phyloP scores from a whole-genome alignment of 2,797 vertebrate species.

The Catostomus latipinnis region DNA sequence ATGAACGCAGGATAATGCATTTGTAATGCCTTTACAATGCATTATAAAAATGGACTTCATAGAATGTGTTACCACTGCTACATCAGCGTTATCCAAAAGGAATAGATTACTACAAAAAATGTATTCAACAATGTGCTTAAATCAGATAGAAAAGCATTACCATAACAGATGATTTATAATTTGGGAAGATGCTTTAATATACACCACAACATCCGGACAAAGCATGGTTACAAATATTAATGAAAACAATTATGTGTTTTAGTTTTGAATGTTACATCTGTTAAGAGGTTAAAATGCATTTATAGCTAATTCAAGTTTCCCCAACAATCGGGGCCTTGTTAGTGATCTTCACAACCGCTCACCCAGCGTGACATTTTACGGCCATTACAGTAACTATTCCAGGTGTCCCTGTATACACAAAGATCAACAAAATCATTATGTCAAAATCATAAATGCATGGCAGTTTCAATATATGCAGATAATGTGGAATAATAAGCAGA shows the following conservation, averaged over 20 bases:
- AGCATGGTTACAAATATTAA: slow-evolving; percentile 6
- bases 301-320: neutral
- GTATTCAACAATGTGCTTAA: neutral
- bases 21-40: too few relatives aligned
- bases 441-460: neutral
- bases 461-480: neutral
- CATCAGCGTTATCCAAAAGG: neutral
- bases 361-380: slow-evolving; percentile 52
- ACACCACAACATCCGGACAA: neutral
- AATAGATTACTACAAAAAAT: neutral
- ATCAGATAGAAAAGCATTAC: neutral
- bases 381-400: slow-evolving; percentile 57
- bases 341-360: slow-evolving; percentile 32
- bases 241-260: neutral
- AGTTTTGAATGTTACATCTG: neutral
- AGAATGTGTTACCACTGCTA: neutral
- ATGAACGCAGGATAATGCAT: too few relatives aligned
- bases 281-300: neutral
- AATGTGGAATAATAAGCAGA: neutral
- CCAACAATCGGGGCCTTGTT: neutral
- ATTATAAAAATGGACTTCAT: too few relatives aligned
- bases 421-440: slow-evolving; percentile 7
- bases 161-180: neutral
- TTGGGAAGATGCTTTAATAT: slow-evolving; percentile 18
- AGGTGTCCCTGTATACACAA: slow-evolving; percentile 56